Conservation (phyloP, 2,113 vertebrate genomes). For the Epinephelus fuscoguttatus region DNA sequence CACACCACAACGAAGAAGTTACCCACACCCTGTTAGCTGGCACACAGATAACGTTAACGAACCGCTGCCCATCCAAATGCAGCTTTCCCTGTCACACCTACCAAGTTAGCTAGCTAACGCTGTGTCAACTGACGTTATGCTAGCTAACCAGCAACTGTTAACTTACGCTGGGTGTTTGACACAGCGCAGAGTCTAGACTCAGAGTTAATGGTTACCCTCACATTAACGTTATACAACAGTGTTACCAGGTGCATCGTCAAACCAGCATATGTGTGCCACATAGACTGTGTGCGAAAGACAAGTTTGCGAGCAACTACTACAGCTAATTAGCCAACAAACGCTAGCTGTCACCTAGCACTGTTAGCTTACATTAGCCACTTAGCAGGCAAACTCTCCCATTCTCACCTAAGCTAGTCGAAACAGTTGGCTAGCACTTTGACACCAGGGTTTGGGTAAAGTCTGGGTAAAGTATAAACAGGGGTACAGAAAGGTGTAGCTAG, state of each 20-base stretch:
- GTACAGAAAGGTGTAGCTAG: background rate
- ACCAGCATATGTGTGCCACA: background rate
- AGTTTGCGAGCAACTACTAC: background rate
- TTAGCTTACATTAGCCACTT: background rate
- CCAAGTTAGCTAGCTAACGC: conserved; percentile 4
- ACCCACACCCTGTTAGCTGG: conserved; percentile 40
- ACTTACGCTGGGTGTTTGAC: background rate
- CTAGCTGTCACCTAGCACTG: conserved; percentile 20
- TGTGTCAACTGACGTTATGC: background rate
- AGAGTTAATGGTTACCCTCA: background rate
- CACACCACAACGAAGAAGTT: conserved; percentile 17
- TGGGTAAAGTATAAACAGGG: conserved; percentile 43
- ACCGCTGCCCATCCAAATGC: conserved; percentile 5
- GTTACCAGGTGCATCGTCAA: background rate
- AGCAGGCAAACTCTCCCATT: conserved; percentile 32
- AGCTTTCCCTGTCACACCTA: conserved; percentile 44
- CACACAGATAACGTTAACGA: conserved; percentile 46
- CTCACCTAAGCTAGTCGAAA: conserved; percentile 42
- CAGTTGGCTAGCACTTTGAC: conserved; percentile 58
- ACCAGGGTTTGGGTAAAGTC: conserved; percentile 43
- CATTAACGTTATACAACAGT: background rate
- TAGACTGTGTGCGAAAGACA: background rate
- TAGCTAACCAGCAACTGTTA: background rate
- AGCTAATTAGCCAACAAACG: background rate
- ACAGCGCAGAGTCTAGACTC: background rate